Percentiles rank a stretch among this genome's conserved stretches.
These are phyloP conservation scores for Ylistrum balloti DNA, from an alignment of 1,140 invertebrate species.

Conservation along the genomic window DNA sequence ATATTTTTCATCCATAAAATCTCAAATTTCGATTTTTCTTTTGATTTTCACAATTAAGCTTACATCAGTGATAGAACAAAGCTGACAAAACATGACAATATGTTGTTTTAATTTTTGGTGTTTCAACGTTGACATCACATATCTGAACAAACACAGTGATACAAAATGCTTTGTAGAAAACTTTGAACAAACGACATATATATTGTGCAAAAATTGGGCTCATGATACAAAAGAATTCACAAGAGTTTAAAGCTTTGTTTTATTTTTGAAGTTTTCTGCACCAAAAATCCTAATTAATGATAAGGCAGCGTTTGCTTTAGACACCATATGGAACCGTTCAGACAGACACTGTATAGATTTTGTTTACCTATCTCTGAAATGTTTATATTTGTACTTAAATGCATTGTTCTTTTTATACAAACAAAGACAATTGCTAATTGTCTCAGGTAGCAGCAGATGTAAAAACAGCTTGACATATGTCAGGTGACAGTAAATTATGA, in stretches of 20 bases:
- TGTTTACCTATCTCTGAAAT: background rate
- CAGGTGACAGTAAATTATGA: background rate
- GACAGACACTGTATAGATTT: background rate
- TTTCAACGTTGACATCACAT: too few relatives aligned
- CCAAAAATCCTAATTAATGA: background rate
- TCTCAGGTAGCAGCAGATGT: background rate
- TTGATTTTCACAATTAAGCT: too few relatives aligned
- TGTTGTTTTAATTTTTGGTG: too few relatives aligned
- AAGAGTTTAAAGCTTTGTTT: background rate
- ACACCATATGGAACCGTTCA: background rate
- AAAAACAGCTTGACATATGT: slow-evolving; percentile 2
- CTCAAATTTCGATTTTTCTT: too few relatives aligned
- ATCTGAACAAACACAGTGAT: too few relatives aligned
- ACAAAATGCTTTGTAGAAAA: too few relatives aligned
- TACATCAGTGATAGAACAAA: too few relatives aligned
- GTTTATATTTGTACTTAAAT: background rate
- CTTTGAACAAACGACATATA: background rate
- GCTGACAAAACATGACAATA: too few relatives aligned
- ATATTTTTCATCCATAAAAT: too few relatives aligned
- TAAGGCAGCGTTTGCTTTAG: background rate
- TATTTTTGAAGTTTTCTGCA: background rate
- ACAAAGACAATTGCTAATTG: slow-evolving; percentile 34
- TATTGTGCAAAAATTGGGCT: background rate
- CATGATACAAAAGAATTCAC: background rate
- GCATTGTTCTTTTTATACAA: background rate